A percentile compares a stretch with the other conserved stretches of the same genome.
These are phyloP conservation scores for Cotesia chilonis DNA, from an alignment of 1,140 invertebrate genomes.

Conservation along the genomic window DNA sequence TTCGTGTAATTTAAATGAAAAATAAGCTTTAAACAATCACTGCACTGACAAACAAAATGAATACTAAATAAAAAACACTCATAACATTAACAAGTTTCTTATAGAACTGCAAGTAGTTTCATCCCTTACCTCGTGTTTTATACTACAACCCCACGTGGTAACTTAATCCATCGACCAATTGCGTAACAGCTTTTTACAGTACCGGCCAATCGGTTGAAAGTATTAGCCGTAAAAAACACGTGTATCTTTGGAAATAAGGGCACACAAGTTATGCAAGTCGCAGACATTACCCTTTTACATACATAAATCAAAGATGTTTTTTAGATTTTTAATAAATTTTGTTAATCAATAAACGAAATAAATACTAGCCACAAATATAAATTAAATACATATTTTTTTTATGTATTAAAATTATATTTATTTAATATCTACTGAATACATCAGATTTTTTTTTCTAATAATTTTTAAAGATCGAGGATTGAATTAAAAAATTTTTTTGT, in stretches of 20 bases:
- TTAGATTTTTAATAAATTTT: no score
- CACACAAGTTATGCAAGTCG: conserved; percentile 41
- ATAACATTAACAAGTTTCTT: conserved; percentile 47
- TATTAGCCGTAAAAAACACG: conserved; percentile 52
- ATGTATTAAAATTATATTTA: no score
- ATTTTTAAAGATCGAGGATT: no score
- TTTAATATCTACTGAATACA: no score
- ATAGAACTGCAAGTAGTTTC: conserved; percentile 59
- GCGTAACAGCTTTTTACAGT: conserved; percentile 41
- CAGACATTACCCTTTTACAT: conserved; percentile 14
- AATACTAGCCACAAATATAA: no score
- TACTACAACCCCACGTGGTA: conserved; percentile 63
- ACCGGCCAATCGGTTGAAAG: conserved; percentile 49
- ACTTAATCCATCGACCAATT: conserved; percentile 61
- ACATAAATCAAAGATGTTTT: not conserved
- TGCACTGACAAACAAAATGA: conserved; percentile 35
- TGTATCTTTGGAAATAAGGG: conserved; percentile 55
- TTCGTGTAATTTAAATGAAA: not conserved
- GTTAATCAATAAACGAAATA: no score
- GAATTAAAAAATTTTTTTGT: no score
- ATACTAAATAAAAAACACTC: conserved; percentile 44
- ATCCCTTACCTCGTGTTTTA: conserved; percentile 61
- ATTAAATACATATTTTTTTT: no score
- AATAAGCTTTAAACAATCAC: conserved; percentile 15
- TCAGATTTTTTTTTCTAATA: no score